Evolutionary conservation across 2,797 vertebrate genomes (phyloP).

Genomic region (Phaenicophaeus curvirostris): DNA sequence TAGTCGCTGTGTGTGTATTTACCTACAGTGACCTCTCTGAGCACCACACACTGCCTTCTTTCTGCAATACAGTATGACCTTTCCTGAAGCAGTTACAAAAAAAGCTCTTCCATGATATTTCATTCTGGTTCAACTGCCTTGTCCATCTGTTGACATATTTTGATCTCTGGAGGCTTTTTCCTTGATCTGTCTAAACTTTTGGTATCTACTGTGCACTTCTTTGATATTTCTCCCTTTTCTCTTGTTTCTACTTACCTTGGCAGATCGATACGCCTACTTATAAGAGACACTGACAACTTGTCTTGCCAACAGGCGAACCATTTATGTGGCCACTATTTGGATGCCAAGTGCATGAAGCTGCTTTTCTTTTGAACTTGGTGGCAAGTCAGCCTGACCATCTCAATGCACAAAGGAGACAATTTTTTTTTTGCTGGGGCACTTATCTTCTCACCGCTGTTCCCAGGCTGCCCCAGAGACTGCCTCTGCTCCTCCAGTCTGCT

Average conservation of each 20-base stretch:
- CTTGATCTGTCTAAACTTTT: slow-evolving; percentile 20
- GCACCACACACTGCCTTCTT: background rate
- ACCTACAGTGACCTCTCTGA: slow-evolving; percentile 6
- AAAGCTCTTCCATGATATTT: slow-evolving; percentile 24
- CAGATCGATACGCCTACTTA: background rate
- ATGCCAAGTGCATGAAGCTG: background rate
- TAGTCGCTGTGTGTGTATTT: background rate
- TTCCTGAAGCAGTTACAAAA: slow-evolving; percentile 38
- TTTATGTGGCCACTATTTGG: background rate
- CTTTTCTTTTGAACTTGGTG: background rate
- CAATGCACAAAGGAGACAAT: background rate
- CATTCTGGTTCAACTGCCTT: slow-evolving; percentile 2
- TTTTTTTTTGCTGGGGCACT: background rate
- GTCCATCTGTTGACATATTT: slow-evolving; percentile 29
- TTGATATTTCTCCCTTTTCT: slow-evolving; percentile 38
- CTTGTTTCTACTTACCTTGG: background rate
- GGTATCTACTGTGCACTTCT: background rate
- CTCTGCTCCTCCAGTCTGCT: background rate
- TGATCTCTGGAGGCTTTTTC: slow-evolving; percentile 39
- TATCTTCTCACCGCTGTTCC: background rate
- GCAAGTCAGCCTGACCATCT: background rate
- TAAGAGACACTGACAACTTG: background rate
- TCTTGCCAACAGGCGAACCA: background rate
- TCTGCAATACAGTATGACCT: slow-evolving; percentile 17
- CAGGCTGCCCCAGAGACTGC: background rate